These are phyloP conservation scores for Agrotis puta DNA, from an alignment of 2,888 invertebrate genomes.

Conservation along the genomic window DNA sequence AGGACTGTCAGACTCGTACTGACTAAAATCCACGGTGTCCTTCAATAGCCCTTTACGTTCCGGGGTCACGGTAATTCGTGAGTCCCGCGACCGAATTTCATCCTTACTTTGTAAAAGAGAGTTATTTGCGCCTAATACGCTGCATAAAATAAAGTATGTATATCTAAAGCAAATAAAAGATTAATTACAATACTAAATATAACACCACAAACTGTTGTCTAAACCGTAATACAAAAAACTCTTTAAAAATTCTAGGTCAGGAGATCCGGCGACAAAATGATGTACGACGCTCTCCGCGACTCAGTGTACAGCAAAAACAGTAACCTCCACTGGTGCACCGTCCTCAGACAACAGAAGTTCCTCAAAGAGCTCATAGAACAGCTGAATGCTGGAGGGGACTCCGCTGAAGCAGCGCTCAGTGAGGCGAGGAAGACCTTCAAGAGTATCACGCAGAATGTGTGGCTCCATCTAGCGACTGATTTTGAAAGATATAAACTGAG, in stretches of 20 bases:
- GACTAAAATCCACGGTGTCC: no score
- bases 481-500: slow-evolving; percentile 91
- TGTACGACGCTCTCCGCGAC: slow-evolving; percentile 84
- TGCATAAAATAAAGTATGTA: not conserved
- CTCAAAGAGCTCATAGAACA: slow-evolving; percentile 92
- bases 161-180: not conserved
- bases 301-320: slow-evolving; percentile 90
- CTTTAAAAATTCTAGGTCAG: slow-evolving; percentile 74
- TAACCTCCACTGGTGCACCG: slow-evolving; percentile 93
- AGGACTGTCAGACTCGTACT: no score
- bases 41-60: no score
- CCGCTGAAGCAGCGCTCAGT: slow-evolving; percentile 83
- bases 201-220: not conserved
- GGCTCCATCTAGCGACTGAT: slow-evolving; percentile 94
- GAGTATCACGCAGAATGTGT: slow-evolving; percentile 91
- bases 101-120: no score
- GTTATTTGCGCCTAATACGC: not conserved
- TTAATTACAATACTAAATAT: not conserved
- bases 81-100: no score
- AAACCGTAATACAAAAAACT: not conserved
- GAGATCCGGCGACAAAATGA: slow-evolving; percentile 93
- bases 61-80: no score
- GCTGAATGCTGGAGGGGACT: slow-evolving; percentile 88
- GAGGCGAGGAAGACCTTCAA: slow-evolving; percentile 91
- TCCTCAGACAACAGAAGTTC: slow-evolving; percentile 95